Base-by-base conservation (phyloP, 2,888 invertebrate genomes). In the Nomada goodeniana region DNA sequence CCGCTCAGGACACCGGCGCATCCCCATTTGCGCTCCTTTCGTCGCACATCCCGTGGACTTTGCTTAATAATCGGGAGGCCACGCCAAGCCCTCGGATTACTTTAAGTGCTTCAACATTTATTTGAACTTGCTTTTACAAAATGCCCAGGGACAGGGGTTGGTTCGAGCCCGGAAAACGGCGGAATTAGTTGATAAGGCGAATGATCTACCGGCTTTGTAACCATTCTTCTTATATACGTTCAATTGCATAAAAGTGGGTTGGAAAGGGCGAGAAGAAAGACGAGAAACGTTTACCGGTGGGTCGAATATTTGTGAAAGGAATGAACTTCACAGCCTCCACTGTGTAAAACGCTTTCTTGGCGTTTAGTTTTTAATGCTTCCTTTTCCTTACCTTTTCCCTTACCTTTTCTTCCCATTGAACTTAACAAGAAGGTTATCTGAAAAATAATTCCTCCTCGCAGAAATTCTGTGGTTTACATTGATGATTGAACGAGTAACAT, bases 21-120 rank as follows among this genome's bases (percentile, higher is more conserved):
- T 80, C 84, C 83, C 63, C 82, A 80, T 83, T 87, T 73, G 68
- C 79, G 65, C 76, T 72, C 76, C 82, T 83, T 80, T 83, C 76
- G 65, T 70, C 84, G 81, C 83, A 71, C 73, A 87, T 85, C 86
- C 79, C 84, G 83, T 76, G 80, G 70, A 79, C 75, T 83, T 80
- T 71, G 72, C 83, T 81, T 79, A 72, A 80, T 72, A 72, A 83
- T 80, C 81, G 67, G 55, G 63, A 77, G 80, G 75, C 83, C 64
- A 23, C 44, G 63, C 29, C 50, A 36, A 44, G 76, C 57, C 53
- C 68, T 76, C 71, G 52, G 76, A 76, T 85, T 86, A 80, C 83
- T 78, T 61, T 36, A 76, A 72, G 69, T 53, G 72, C 63, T 68
- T 79, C 68, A 67, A 79, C 79, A 79, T 75, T 70, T 70, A 73